phyloP scores from a whole-genome alignment of 1,140 invertebrate species.

The Temnothorax nylanderi region DNA sequence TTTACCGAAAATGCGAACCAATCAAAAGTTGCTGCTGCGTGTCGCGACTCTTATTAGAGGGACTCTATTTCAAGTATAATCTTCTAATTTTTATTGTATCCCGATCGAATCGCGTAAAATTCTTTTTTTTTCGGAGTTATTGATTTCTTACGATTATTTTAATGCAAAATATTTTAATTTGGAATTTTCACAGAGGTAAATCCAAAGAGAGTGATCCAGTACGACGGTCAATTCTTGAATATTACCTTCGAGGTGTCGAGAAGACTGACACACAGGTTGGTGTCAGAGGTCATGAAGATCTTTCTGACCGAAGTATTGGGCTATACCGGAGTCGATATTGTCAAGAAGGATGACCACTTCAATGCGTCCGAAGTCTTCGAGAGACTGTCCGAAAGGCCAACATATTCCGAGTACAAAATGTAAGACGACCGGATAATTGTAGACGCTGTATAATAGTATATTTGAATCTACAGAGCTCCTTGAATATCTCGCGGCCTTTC shows the following conservation, averaged over 20 bases:
- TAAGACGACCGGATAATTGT: conserved; percentile 54
- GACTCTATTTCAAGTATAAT: no score
- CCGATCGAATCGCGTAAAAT: not conserved
- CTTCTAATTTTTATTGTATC: not conserved
- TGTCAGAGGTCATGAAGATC: conserved; percentile 88
- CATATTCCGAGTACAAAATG: conserved; percentile 36
- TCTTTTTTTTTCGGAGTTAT: not conserved
- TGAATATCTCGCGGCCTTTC: not conserved
- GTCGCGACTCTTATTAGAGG: no score
- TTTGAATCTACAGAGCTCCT: not conserved
- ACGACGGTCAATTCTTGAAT: conserved; percentile 73
- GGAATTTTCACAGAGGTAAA: conserved; percentile 75
- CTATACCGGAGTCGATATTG: conserved; percentile 87
- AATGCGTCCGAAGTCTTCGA: conserved; percentile 80
- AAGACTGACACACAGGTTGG: conserved; percentile 87
- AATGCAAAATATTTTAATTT: not conserved
- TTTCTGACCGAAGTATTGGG: conserved; percentile 89
- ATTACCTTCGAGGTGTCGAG: conserved; percentile 86
- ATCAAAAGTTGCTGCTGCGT: no score
- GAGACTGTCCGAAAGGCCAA: conserved; percentile 68
- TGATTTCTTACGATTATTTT: not conserved
- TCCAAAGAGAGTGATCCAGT: conserved; percentile 76
- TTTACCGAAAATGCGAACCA: no score
- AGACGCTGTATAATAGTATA: not conserved
- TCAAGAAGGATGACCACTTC: conserved; percentile 83